phyloP scores from a whole-genome alignment of 2,888 invertebrate genomes.

The Lasioglossum pauxillum region DNA sequence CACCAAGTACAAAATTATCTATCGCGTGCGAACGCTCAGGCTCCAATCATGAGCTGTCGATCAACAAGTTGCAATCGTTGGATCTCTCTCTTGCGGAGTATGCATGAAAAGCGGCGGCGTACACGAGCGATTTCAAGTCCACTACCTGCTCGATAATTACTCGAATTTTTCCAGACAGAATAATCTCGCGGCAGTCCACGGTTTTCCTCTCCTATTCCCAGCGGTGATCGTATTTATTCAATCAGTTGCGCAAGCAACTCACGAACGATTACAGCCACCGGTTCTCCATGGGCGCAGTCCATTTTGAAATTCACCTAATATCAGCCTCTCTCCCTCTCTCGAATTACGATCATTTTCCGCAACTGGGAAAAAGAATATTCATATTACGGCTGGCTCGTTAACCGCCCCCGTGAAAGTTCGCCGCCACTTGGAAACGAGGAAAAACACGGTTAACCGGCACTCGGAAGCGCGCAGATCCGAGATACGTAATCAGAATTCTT shows the following conservation, averaged over 20 bases:
- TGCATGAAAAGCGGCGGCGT: not conserved
- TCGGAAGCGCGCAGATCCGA: constrained; percentile 36
- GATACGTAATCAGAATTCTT: constrained; percentile 21
- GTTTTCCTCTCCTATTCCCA: constrained; percentile 7
- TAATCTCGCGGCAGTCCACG: constrained; percentile 3
- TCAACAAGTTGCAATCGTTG: constrained; percentile 11
- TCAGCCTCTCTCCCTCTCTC: not conserved
- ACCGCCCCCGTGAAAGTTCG: constrained; percentile 50
- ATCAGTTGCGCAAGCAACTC: constrained; percentile 32
- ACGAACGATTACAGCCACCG: constrained; percentile 18
- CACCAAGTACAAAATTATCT: not conserved
- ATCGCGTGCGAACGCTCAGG: constrained; percentile 1
- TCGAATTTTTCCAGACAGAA: not conserved
- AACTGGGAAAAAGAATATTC: not conserved
- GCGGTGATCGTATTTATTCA: constrained; percentile 7
- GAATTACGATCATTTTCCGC: not conserved
- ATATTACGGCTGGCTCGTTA: constrained; percentile 17
- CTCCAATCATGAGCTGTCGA: constrained; percentile 6
- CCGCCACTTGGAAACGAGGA: constrained; percentile 3
- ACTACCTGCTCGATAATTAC: constrained; percentile 8
- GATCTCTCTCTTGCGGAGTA: not conserved
- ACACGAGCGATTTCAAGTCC: not conserved
- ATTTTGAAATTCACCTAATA: constrained; percentile 17
- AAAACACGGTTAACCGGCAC: constrained; percentile 18
- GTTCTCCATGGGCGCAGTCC: constrained; percentile 14